Evolutionary conservation across 30 jellyfish, hydroid and myxozoan species (phyloP), one percentile per base, ranked within the genome.

Genomic region (Aurelia aurita): DNA sequence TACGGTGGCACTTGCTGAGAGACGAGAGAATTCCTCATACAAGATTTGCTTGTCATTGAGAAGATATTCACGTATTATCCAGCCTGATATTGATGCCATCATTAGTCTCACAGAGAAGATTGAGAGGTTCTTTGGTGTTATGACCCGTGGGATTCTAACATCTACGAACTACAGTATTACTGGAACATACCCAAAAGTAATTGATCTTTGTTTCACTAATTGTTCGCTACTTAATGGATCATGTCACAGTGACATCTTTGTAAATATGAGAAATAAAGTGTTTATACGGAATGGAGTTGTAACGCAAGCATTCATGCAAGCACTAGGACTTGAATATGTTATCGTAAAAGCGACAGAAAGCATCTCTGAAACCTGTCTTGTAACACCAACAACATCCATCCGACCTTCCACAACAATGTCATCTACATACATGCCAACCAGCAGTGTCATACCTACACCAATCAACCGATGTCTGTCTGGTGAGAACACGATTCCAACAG

Each of bases 121-220:
- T 32, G 81, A 29, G 14, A 31, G 20, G 10, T 82, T 63, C 67
- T 72, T 82, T 49, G 19, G 77, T 29, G 55, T 25, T 19, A 32
- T 1, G 15, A 6, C 39, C 22, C 26, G 58, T 2, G 76, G 34
- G 2, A 0, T 16, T 20, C 14, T 68, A 47, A 25, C 71, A 20
- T 80, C 58, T 6, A 82, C 21, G 16, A 55, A 53, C 34, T 69
- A 66, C 85, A 82, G 80, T 35, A 26, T 82, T 27, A 16, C 70
- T 19, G 54, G 61, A 5, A 15, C 57, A 23, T 82, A 82, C 60
- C 91, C 91, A 19, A 61, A 47, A 13, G 53, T 4, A 10, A 43
- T 82, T 21, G 53, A 69, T 10, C 57, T 82, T 34, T 82, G 91
- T 51, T 66, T 82, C 53, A 35, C 91, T 4, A 82, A 69, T 60